Conservation (phyloP, 2,113 vertebrate genomes). For the Pheucticus melanocephalus region DNA sequence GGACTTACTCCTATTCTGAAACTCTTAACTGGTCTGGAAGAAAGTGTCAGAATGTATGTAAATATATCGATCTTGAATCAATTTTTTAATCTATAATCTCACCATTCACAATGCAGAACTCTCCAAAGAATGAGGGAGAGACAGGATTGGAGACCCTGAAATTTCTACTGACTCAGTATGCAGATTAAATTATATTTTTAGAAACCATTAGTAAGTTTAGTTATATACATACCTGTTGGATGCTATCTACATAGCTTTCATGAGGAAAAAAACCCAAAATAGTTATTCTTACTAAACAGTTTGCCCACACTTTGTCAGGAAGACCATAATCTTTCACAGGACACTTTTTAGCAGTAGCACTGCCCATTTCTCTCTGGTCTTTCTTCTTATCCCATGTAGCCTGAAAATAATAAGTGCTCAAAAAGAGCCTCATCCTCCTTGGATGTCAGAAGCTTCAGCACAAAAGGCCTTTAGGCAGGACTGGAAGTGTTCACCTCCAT, state of each 20-base stretch:
- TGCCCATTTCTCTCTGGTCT: not conserved
- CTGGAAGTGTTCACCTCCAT: not conserved
- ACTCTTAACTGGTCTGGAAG: not conserved
- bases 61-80: not conserved
- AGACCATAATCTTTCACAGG: not conserved
- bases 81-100: not conserved
- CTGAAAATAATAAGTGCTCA: not conserved
- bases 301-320: not conserved
- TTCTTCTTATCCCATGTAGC: not conserved
- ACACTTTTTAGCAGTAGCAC: not conserved
- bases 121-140: not conserved
- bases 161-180: not conserved
- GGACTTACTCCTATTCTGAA: not conserved
- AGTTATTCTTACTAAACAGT: not conserved
- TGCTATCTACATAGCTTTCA: not conserved
- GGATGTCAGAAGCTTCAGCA: not conserved
- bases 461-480: not conserved
- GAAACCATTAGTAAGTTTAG: not conserved
- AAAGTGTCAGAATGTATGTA: not conserved
- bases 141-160: not conserved
- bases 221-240: not conserved
- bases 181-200: not conserved
- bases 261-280: not conserved
- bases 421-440: not conserved
- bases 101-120: not conserved